These are phyloP conservation scores for Carterocephalus palaemon DNA, from an alignment of 2,888 invertebrate species.

Conservation along the genomic window DNA sequence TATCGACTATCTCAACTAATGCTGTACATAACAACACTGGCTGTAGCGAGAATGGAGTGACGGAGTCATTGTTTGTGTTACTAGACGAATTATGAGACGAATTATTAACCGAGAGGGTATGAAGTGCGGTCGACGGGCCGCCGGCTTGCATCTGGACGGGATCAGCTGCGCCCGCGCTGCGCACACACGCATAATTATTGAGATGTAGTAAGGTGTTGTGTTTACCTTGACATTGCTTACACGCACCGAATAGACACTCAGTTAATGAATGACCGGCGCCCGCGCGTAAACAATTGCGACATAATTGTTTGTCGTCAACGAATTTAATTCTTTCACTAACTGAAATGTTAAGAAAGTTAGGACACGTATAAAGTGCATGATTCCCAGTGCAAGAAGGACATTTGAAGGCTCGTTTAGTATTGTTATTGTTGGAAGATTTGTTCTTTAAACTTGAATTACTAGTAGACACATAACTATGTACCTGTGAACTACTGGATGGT, in stretches of 20 bases:
- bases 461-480: constrained; percentile 4
- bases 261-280: constrained; percentile 8
- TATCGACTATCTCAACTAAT: constrained; percentile 12
- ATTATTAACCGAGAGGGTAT: background rate
- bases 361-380: constrained; percentile 16
- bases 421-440: background rate
- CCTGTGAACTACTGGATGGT: background rate
- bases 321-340: constrained; percentile 8
- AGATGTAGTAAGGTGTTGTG: constrained; percentile 19
- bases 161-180: too few relatives aligned
- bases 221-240: constrained; percentile 16
- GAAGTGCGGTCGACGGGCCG: background rate
- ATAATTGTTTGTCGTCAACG: constrained; percentile 5
- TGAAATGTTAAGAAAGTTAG: constrained; percentile 10
- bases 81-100: background rate
- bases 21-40: constrained; percentile 23
- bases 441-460: background rate
- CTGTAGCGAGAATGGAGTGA: too few relatives aligned
- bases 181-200: too few relatives aligned
- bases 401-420: background rate
- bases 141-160: too few relatives aligned
- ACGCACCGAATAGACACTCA: constrained; percentile 13
- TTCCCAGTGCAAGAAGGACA: constrained; percentile 8
- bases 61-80: background rate
- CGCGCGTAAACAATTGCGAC: constrained; percentile 15